Evolutionary conservation across 2,113 vertebrate species (phyloP), one percentile per base, ranked within the genome.

Genomic region (Tragelaphus strepsiceros): DNA sequence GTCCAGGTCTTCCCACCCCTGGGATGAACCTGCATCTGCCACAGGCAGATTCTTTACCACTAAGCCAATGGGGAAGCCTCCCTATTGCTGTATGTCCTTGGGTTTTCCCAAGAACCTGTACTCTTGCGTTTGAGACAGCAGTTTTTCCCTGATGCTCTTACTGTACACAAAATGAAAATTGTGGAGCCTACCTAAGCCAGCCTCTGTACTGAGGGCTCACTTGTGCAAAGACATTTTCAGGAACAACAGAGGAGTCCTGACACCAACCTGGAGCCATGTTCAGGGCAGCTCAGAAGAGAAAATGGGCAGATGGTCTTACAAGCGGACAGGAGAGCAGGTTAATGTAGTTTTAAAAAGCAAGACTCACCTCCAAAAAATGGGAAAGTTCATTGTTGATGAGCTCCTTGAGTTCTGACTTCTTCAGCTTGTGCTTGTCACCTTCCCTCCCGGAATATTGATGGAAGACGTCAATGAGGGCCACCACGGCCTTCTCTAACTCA

Each of bases 341-440:
- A 43, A 15, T 10, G 28, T 32, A n/a, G 3, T 46, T 80, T 59
- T n/a, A 5, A 17, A 78, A 89, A 83, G 26, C 35, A 58, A 61
- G 49, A 98, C 99, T 99, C 96, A 99, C 99, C 78, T 98, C 98
- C 35, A 99, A 98, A 89, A 99, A 99, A 2, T 99, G 98, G 0
- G 98, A 98, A 90, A 99, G 98, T 96, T 99, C 99, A 0, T 99
- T 98, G 59, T 99, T 99, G 59, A 99, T 99, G 95, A 99, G 99
- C 7, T 99, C 99, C 97, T 99, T 99, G 94, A 99, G 98, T 94
- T 99, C 99, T 0, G 98, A 99, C 81, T 99, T 99, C 98, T 99
- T 99, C 97, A 99, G 98, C 74, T 99, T 99, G 98, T 99, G 99
- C 59, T 99, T 99, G 98, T 99, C 99, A 0, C 99, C 99, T 39